Percentiles rank a stretch among this genome's conserved stretches.
Conservation (phyloP, 2,797 vertebrate species). For the Babyrousa celebensis region DNA sequence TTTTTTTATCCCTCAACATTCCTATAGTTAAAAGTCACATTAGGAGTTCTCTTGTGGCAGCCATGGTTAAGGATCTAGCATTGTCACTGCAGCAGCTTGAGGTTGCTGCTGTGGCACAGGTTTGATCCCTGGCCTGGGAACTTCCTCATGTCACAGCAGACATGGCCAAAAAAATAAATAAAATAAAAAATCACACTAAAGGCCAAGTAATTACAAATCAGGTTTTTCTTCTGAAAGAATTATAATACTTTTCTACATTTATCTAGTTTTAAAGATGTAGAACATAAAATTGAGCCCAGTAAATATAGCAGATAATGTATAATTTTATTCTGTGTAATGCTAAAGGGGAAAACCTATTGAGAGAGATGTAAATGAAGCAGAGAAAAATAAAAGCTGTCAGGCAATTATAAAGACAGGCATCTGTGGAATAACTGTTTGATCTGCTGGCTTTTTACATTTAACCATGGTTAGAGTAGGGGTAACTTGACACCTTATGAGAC, state of each 20-base stretch:
- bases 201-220: background rate
- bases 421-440: background rate
- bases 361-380: background rate
- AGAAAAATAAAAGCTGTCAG: background rate
- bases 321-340: conserved; percentile 41
- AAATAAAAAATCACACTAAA: background rate
- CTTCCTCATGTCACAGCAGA: too few species aligned
- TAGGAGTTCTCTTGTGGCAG: background rate
- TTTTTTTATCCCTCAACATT: background rate
- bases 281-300: conserved; percentile 21
- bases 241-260: conserved; percentile 5
- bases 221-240: conserved; percentile 7
- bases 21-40: conserved; percentile 26
- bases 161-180: too few species aligned
- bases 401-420: background rate
- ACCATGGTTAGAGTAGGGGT: background rate
- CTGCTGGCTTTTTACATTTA: background rate
- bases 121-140: too few species aligned
- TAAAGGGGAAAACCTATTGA: background rate
- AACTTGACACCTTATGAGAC: background rate
- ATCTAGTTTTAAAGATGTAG: conserved; percentile 34
- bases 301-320: conserved; percentile 5
- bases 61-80: too few species aligned
- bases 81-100: too few species aligned
- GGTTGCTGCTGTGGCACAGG: too few species aligned